Evolutionary conservation across 2,888 invertebrate genomes (phyloP).

Genomic region (Creontiades dilutus): DNA sequence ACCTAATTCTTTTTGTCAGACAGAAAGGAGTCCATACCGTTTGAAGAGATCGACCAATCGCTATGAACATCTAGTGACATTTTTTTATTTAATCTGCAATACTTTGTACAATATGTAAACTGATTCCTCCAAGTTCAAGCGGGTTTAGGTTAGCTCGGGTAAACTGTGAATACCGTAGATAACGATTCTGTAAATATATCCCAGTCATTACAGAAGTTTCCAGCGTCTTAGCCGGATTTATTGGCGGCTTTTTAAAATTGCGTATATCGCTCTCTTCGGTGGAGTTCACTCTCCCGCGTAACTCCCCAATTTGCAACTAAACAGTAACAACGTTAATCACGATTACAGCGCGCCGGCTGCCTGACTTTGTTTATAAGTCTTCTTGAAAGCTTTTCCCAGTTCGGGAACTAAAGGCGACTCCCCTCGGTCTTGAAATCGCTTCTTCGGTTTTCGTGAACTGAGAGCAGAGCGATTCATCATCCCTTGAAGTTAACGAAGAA

Average conservation of each 20-base stretch:
- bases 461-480: not conserved
- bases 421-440: not conserved
- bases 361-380: not conserved
- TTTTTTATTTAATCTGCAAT: too few species aligned
- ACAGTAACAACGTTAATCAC: conserved; percentile 24
- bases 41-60: too few species aligned
- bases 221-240: not conserved
- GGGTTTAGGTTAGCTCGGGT: too few species aligned
- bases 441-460: not conserved
- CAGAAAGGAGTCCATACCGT: too few species aligned
- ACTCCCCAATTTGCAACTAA: not conserved
- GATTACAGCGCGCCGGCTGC: not conserved
- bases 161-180: too few species aligned
- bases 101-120: too few species aligned
- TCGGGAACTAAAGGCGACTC: not conserved
- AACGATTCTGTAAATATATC: too few species aligned
- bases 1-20: too few species aligned
- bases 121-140: too few species aligned
- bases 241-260: not conserved
- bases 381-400: not conserved
- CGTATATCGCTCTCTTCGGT: not conserved
- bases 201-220: too few species aligned
- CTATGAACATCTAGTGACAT: too few species aligned
- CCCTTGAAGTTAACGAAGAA: not conserved
- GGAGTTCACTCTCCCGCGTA: not conserved